Evolutionary conservation across 2,888 invertebrate genomes (phyloP).

Genomic region (Bruchidius siliquastri): DNA sequence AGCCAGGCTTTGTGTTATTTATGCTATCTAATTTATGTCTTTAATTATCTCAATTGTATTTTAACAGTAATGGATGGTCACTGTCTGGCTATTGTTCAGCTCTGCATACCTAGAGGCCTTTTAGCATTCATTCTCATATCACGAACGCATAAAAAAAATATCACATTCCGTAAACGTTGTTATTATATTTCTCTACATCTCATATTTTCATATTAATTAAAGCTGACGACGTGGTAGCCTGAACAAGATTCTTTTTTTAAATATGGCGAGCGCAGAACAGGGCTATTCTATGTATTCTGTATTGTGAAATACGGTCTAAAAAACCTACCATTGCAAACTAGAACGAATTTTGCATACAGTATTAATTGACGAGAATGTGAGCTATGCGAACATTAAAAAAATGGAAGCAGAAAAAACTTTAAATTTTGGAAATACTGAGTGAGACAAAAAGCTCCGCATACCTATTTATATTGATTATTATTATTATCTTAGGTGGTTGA

Average conservation of each 20-base stretch:
- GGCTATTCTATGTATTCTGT: not conserved
- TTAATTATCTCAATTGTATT: too few relatives aligned
- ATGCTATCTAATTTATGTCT: too few relatives aligned
- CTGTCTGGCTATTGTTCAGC: too few relatives aligned
- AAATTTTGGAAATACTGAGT: too few relatives aligned
- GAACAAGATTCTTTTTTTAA: not conserved
- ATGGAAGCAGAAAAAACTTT: too few relatives aligned
- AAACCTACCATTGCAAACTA: not conserved
- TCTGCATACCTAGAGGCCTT: too few relatives aligned
- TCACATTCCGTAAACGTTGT: not conserved
- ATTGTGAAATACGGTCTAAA: not conserved
- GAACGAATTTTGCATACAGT: not conserved
- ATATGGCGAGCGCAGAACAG: not conserved
- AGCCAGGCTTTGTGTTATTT: too few relatives aligned
- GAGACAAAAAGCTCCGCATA: too few relatives aligned
- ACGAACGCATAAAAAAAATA: not conserved
- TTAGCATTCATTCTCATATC: not conserved
- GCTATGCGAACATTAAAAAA: not conserved
- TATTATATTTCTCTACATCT: not conserved
- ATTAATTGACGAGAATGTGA: not conserved
- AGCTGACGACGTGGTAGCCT: not conserved
- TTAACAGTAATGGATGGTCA: too few relatives aligned
- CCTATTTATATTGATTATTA: too few relatives aligned
- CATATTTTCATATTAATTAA: not conserved
- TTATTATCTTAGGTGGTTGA: too few relatives aligned